Base-by-base conservation (phyloP, 2,888 invertebrate genomes). In the Acanthosoma haemorrhoidale region DNA sequence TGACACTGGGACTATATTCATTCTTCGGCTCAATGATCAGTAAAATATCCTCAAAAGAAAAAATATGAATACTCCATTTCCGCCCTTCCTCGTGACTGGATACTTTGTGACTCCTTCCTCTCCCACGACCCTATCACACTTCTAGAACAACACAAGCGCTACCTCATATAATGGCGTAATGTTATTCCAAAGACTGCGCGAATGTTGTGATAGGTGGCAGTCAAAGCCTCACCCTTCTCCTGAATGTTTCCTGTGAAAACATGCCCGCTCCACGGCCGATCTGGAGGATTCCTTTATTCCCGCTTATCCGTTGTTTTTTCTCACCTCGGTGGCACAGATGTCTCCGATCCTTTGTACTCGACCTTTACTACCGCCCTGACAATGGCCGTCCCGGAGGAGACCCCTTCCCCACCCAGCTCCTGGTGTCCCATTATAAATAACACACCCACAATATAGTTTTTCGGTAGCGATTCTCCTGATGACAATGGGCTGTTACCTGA, bases 361-460 rank as follows among this genome's bases (percentile, higher is more conserved):
- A n/a, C 51, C 29, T 21, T 51, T 25, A 25, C 29, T 25, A n/a
- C 51, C 51, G 51, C 18, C 13, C 25, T 25, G 25, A 51, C 51
- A 51, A 51, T 25, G 8, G 51, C 51, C 25, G n/a, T 25, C 51
- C 51, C 25, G 1, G 25, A 25, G 51, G 25, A 51, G 51, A 51
- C 51, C 51, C 51, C 51, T 51, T 51, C 51, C 51, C 29, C n/a
- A n/a, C n/a, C 51, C 51, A 6, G 51, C 51, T 51, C n/a, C 51
- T 51, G 25, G 25, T 51, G 51, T 51, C 51, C 51, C 51, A 51
- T 51, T 51, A 51, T 51, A 51, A 51, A 51, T 51, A 51, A 51
- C 51, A 51, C 51, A 51, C 51, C 51, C 51, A 51, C 51, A 51
- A 25, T 25, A 51, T 25, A 25, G 51, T 51, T 51, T 51, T 25